phyloP scores from a whole-genome alignment of 2,113 vertebrate species.

The Petrocephalus zakoni region DNA sequence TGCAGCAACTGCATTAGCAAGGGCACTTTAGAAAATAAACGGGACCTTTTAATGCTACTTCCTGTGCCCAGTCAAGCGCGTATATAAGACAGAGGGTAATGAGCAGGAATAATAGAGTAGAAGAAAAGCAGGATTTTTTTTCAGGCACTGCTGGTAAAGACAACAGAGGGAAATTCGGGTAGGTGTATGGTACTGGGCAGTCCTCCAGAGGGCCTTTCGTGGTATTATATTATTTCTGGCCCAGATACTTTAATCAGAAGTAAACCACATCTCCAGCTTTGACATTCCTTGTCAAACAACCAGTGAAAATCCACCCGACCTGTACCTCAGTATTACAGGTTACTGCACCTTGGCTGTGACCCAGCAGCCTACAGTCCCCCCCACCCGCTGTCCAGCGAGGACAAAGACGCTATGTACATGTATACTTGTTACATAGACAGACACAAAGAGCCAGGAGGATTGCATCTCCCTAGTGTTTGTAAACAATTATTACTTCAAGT shows the following conservation, averaged over 20 bases:
- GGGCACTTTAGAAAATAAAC: neutral
- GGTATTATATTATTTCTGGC: neutral
- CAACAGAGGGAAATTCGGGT: neutral
- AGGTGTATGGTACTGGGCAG: neutral
- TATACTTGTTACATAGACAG: neutral
- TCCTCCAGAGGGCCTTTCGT: neutral
- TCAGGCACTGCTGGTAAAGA: neutral
- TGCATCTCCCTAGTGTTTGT: constrained; percentile 19
- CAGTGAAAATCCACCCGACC: neutral
- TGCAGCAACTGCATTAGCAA: neutral
- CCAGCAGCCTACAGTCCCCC: neutral
- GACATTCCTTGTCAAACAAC: neutral
- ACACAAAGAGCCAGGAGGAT: neutral
- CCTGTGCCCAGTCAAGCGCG: neutral
- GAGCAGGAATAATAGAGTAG: neutral
- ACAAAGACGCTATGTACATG: neutral
- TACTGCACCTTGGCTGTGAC: neutral
- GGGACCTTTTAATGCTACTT: neutral
- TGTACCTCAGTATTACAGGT: neutral
- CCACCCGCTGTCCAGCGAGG: neutral
- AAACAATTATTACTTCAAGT: constrained; percentile 43
- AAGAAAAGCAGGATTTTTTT: neutral
- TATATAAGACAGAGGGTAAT: neutral
- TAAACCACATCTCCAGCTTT: neutral
- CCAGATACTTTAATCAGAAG: neutral